phyloP scores from a whole-genome alignment of 2,888 invertebrate genomes.

The Cabera pusaria region DNA sequence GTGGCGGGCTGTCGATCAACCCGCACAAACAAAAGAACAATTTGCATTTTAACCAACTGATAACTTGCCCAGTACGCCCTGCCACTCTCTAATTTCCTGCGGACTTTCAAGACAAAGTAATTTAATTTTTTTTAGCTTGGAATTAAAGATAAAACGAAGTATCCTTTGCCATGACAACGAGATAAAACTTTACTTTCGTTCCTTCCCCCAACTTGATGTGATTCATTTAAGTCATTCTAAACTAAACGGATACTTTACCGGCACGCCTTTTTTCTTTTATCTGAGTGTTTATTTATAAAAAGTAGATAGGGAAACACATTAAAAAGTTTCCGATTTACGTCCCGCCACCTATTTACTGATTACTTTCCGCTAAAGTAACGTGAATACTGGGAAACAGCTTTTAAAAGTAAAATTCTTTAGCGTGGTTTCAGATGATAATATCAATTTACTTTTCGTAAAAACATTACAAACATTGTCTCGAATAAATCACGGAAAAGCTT shows the following conservation, averaged over 20 bases:
- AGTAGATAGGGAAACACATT: constrained; percentile 24
- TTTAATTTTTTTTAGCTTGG: constrained; percentile 58
- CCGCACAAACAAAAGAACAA: constrained; percentile 70
- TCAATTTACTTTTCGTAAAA: constrained; percentile 45
- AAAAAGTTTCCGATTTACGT: constrained; percentile 20
- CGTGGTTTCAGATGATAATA: constrained; percentile 32
- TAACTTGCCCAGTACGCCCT: constrained; percentile 61
- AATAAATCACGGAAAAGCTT: constrained; percentile 72
- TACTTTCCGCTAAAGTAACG: constrained; percentile 14
- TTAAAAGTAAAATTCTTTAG: constrained; percentile 16
- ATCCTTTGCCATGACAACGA: constrained; percentile 50
- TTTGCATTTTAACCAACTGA: constrained; percentile 80
- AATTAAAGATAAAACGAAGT: constrained; percentile 55
- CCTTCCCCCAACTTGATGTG: constrained; percentile 40
- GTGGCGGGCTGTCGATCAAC: constrained; percentile 53
- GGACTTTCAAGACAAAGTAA: constrained; percentile 55
- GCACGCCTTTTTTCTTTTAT: constrained; percentile 25
- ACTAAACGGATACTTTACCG: constrained; percentile 24
- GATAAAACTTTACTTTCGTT: constrained; percentile 48
- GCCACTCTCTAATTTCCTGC: constrained; percentile 59
- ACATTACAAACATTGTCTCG: constrained; percentile 54
- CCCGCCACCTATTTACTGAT: constrained; percentile 22
- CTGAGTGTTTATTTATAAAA: constrained; percentile 30
- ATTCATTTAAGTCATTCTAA: constrained; percentile 42
- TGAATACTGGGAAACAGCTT: constrained; percentile 12